Conservation (phyloP, 2,888 invertebrate genomes). For the Sinotaia quadrata region DNA sequence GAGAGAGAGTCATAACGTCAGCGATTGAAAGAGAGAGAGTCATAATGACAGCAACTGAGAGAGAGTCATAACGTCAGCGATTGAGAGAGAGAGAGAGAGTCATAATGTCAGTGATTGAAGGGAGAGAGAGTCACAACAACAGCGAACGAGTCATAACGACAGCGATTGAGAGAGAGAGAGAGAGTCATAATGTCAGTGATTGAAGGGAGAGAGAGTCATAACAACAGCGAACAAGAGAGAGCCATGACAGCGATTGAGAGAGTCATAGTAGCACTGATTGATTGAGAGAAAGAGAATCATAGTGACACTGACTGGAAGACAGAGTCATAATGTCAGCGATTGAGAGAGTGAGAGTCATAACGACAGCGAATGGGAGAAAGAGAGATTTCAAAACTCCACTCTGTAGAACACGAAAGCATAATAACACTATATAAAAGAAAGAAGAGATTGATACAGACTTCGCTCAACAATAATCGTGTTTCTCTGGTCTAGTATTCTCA, state of each 20-base stretch:
- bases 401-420: too few species aligned
- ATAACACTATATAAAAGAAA: too few species aligned
- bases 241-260: not conserved
- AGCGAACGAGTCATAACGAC: slow-evolving; percentile 10
- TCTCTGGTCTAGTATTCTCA: too few species aligned
- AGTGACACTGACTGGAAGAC: too few species aligned
- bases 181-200: not conserved
- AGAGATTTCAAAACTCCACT: too few species aligned
- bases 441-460: too few species aligned
- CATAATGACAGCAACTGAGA: not conserved
- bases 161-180: slow-evolving; percentile 1
- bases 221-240: not conserved
- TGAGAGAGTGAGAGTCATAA: too few species aligned
- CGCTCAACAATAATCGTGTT: too few species aligned
- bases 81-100: slow-evolving; percentile 7
- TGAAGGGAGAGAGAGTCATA: not conserved
- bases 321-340: too few species aligned
- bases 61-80: not conserved
- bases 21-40: not conserved
- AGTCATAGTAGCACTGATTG: too few species aligned
- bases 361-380: not conserved
- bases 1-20: not conserved
- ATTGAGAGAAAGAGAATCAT: too few species aligned
- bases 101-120: not conserved
- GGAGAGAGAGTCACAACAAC: not conserved